A percentile compares a stretch with the other conserved stretches of the same genome.
Conservation (phyloP, 2,797 vertebrate genomes). For the Manis crassicaudata region DNA sequence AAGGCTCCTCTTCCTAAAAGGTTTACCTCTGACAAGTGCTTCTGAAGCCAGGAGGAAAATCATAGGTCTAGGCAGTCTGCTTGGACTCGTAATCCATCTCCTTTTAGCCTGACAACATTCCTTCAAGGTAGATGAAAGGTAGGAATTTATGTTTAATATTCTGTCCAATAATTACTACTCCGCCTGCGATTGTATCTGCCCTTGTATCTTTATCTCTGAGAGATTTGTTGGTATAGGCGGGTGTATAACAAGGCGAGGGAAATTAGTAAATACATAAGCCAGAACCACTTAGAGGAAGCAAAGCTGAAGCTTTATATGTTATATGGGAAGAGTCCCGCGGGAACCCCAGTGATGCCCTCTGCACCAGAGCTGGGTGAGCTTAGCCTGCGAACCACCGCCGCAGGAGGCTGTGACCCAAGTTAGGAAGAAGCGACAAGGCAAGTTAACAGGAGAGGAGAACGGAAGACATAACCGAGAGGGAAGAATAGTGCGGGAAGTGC, state of each 20-base stretch:
- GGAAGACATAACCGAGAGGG: background rate
- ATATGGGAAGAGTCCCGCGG: background rate
- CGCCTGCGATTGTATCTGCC: background rate
- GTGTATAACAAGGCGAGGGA: background rate
- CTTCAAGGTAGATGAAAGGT: background rate
- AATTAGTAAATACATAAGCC: background rate
- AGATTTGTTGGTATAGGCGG: background rate
- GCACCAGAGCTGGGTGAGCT: background rate
- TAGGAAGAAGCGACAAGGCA: background rate
- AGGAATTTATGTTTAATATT: background rate
- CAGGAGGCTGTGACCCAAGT: background rate
- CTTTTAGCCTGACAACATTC: background rate
- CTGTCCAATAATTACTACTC: background rate
- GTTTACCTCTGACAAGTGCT: background rate
- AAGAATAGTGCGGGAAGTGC: background rate
- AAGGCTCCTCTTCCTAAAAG: background rate
- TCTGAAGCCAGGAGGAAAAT: background rate
- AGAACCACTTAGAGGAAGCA: background rate
- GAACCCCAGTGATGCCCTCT: background rate
- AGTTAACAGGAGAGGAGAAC: background rate
- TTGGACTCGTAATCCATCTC: background rate
- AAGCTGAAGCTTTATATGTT: background rate
- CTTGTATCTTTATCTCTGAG: background rate
- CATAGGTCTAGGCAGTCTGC: rapidly evolving
- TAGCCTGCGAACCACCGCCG: background rate